These are phyloP conservation scores for Lordiphosa andalusiaca DNA, from an alignment of 2,888 invertebrate genomes.

Conservation along the genomic window DNA sequence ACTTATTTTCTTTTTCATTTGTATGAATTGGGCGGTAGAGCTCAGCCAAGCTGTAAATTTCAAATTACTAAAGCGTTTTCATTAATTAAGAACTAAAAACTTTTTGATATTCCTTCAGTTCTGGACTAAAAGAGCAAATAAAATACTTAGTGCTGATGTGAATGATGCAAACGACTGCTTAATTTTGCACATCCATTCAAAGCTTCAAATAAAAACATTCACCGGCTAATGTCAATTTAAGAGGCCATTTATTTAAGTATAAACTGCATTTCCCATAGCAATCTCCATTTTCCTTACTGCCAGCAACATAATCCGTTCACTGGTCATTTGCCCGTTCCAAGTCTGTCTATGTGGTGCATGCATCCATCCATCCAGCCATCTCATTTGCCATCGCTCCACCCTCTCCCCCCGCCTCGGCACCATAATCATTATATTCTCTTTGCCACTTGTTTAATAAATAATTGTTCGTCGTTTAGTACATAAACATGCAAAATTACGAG, in stretches of 20 bases:
- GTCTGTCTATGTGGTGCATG: slow-evolving; percentile 6
- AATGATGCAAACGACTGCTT: no score
- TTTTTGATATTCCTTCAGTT: slow-evolving; percentile 12
- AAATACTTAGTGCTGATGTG: no score
- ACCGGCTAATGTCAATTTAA: no score
- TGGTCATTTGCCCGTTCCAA: slow-evolving; percentile 9
- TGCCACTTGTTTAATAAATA: slow-evolving; percentile 59
- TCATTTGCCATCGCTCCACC: background rate
- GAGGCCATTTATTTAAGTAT: background rate
- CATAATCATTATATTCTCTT: slow-evolving; percentile 29
- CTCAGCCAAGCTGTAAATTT: slow-evolving; percentile 35
- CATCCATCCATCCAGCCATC: no score
- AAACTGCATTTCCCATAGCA: slow-evolving; percentile 1
- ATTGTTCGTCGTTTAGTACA: slow-evolving; percentile 58
- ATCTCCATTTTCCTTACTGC: background rate
- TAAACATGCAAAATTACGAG: slow-evolving; percentile 54
- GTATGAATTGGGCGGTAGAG: background rate
- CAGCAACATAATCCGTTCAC: no score
- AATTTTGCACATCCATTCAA: no score
- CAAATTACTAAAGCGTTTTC: slow-evolving; percentile 31
- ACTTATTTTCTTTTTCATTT: no score
- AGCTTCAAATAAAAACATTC: no score
- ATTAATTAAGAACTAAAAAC: slow-evolving; percentile 35
- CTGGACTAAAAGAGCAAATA: background rate
- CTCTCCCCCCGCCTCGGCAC: slow-evolving; percentile 3